Base-by-base conservation (phyloP, 1,140 invertebrate genomes). In the Monochamus saltuarius region DNA sequence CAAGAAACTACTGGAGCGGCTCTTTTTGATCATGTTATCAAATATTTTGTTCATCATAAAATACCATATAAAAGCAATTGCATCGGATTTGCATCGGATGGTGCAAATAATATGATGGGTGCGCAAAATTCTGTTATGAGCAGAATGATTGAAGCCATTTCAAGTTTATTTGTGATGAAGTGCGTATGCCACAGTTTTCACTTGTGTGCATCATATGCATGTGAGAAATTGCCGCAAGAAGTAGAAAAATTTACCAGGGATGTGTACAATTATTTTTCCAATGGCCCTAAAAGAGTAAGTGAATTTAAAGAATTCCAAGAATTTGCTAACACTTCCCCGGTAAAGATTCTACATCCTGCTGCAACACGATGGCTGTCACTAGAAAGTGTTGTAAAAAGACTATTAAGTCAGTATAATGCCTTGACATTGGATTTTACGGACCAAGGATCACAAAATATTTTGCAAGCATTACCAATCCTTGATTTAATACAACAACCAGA, bases 31-130 rank as follows among this genome's bases (percentile, higher is more conserved):
- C 76, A 17, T 74, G 72, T 51, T 66, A 72, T 68, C 9, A 36
- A 10, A 76, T 78, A 56, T 61, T 78, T 13, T n/a, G n/a, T n/a
- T n/a, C n/a, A n/a, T n/a, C n/a, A n/a, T n/a, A n/a, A n/a, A n/a
- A n/a, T n/a, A n/a, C n/a, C n/a, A n/a, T n/a, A n/a, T n/a, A n/a
- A n/a, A n/a, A n/a, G n/a, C n/a, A n/a, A n/a, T n/a, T n/a, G n/a
- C n/a, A n/a, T n/a, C n/a, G n/a, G n/a, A n/a, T 79, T 76, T 73
- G 73, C 71, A 9, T 67, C 69, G 36, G 77, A 79, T 72, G 72
- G 75, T 11, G 73, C 75, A 6, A 78, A 74, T 49, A 68, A 69
- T n/a, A 79, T 77, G 74, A 64, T 77, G n/a, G n/a, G n/a, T n/a
- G n/a, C n/a, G n/a, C n/a, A n/a, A n/a, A n/a, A n/a, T n/a, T n/a